Conservation (phyloP, 2,797 vertebrate species). For the Argentina silus region DNA sequence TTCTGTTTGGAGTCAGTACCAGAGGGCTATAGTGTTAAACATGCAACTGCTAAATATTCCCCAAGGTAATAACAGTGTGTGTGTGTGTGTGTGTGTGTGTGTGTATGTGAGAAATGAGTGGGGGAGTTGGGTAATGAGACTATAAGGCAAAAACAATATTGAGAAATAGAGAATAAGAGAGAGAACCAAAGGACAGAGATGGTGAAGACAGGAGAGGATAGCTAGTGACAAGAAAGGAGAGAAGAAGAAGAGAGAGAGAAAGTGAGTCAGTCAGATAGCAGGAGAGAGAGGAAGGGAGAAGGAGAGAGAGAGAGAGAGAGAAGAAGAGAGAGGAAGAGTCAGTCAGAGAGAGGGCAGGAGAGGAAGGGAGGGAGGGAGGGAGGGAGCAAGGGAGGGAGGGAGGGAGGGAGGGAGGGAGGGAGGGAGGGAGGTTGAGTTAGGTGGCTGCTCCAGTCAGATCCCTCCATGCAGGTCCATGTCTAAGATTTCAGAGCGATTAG, state of each 20-base stretch:
- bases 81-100: slow-evolving; percentile 56
- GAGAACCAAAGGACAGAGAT: slow-evolving; percentile 1
- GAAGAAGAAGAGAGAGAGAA: slow-evolving; percentile 17
- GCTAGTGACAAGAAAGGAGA: not conserved
- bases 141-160: slow-evolving; percentile 23
- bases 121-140: slow-evolving; percentile 3
- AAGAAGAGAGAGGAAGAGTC: slow-evolving; percentile 4
- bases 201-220: not conserved
- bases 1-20: slow-evolving; percentile 57
- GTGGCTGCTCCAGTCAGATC: not conserved
- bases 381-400: not conserved
- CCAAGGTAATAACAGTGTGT: slow-evolving; percentile 76
- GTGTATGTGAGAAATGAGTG: slow-evolving; percentile 6
- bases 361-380: slow-evolving; percentile 30
- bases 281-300: slow-evolving; percentile 28
- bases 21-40: slow-evolving; percentile 80
- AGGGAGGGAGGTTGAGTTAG: not conserved
- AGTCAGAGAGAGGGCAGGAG: slow-evolving; percentile 18
- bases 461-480: slow-evolving; percentile 32
- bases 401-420: not conserved
- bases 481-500: slow-evolving; percentile 80
- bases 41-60: slow-evolving; percentile 79
- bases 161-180: too few relatives aligned
- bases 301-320: not conserved
- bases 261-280: slow-evolving; percentile 20